Percentiles rank a stretch among this genome's conserved stretches.
Conservation (phyloP, 2,797 vertebrate species). For the Helicolenus hilgendorfi region DNA sequence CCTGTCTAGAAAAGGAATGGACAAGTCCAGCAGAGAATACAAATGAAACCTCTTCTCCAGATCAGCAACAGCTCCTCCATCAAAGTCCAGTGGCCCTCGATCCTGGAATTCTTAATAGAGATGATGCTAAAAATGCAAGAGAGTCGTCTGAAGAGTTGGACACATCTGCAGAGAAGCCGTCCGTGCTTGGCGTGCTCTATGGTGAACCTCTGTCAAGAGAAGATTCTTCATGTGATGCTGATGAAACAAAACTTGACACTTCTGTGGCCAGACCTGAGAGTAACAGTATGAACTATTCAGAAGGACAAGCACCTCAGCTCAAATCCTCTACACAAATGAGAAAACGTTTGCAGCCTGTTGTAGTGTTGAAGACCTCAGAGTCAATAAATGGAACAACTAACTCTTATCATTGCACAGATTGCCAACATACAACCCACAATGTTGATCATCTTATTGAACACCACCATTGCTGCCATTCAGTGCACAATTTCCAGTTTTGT, state of each 20-base stretch:
- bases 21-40: conserved; percentile 22
- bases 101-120: neutral
- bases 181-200: conserved; percentile 24
- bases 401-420: conserved; percentile 79
- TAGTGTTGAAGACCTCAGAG: conserved; percentile 78
- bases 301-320: conserved; percentile 44
- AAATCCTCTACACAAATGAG: conserved; percentile 65
- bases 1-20: conserved; percentile 28
- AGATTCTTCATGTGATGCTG: conserved; percentile 58
- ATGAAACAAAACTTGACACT: conserved; percentile 32
- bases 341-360: conserved; percentile 86
- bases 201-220: conserved; percentile 73
- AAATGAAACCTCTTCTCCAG: neutral
- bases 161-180: conserved; percentile 21
- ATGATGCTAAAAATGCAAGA: conserved; percentile 55
- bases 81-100: conserved; percentile 15
- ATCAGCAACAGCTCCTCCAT: conserved; percentile 9
- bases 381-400: conserved; percentile 20
- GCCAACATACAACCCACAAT: conserved; percentile 65
- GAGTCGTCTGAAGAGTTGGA: conserved; percentile 46
- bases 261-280: neutral
- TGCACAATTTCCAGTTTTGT: conserved; percentile 77
- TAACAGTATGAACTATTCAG: neutral
- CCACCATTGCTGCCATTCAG: conserved; percentile 74
- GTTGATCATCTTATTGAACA: conserved; percentile 86